Evolutionary conservation across 2,113 vertebrate species (phyloP), one percentile per base, ranked within the genome.

Genomic region (Salvelinus fontinalis): DNA sequence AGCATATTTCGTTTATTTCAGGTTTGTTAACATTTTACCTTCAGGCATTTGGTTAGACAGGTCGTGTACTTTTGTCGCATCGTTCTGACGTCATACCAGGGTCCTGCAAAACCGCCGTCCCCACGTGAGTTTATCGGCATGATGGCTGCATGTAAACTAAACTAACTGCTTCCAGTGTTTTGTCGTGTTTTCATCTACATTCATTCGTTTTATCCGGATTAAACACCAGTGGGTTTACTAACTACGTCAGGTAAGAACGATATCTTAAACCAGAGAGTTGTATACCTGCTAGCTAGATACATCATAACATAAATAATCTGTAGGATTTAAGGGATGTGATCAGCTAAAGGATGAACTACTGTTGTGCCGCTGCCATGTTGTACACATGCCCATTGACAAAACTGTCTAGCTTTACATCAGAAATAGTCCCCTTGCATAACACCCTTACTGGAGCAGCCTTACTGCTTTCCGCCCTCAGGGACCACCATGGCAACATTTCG

Each of bases 401-500:
- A 62, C 59, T 22, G 22, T n/a, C 18, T 9, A 20, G 5, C n/a
- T 22, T 3, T 22, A 20, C 22, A 13, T 7, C 29, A 5, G 16
- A 16, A 14, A 16, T 67, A 67, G 29, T 49, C 9, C 24, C 8
- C 13, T 26, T 8, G 16, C 8, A 29, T 31, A 5, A 20, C 0
- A 18, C 34, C 27, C 62, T 24, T 31, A 51, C 27, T n/a, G 16
- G 0, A 6, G 9, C 14, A 16, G 1, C 7, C 3, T 57, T 34
- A 27, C 31, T 57, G 3, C 51, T 5, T 18, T 27, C 11, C n/a
- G 4, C 67, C 57, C 39, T 14, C 20, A 68, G 29, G 18, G 7
- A 39, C 22, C 12, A 77, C 92, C 12, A 77, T 93, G 92, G 91
- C 88, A 70, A 98, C 97, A 82, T 92, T 97, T 81, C 94, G 98